These are phyloP conservation scores for Halesus radiatus DNA, from an alignment of 1,140 invertebrate genomes.

Conservation along the genomic window DNA sequence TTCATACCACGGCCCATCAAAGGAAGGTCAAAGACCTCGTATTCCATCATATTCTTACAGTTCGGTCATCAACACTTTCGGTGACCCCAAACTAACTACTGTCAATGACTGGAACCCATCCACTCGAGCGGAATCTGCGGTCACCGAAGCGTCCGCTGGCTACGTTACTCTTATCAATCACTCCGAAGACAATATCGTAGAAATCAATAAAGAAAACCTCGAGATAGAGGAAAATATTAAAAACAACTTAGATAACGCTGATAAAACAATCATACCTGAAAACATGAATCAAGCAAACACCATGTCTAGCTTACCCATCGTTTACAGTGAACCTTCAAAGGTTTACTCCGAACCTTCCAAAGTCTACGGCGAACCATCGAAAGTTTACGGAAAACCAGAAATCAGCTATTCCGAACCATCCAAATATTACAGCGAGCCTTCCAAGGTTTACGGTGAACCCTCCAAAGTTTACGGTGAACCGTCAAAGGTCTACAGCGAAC, in stretches of 20 bases:
- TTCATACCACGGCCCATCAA: constrained; percentile 39
- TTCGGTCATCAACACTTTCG: constrained; percentile 53
- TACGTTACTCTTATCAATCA: constrained; percentile 53
- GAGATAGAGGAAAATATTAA: constrained; percentile 24
- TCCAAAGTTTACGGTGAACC: constrained; percentile 77
- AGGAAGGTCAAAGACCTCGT: constrained; percentile 48
- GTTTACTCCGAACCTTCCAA: constrained; percentile 68
- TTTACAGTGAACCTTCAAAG: constrained; percentile 63
- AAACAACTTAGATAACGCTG: constrained; percentile 29
- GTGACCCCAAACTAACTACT: constrained; percentile 48
- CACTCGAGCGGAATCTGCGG: constrained; percentile 45
- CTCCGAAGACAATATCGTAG: constrained; percentile 47
- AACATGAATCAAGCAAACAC: constrained; percentile 9
- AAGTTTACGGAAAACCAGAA: constrained; percentile 75
- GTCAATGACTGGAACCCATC: constrained; percentile 48
- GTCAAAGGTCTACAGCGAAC: constrained; percentile 71
- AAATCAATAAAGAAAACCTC: constrained; percentile 7
- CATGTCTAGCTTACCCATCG: constrained; percentile 41
- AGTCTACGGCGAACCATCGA: constrained; percentile 72
- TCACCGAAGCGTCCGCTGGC: constrained; percentile 53
- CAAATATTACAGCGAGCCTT: constrained; percentile 76
- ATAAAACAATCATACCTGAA: constrained; percentile 35
- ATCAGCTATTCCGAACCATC: constrained; percentile 76
- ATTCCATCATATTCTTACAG: constrained; percentile 51
- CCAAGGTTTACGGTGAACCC: constrained; percentile 76